Evolutionary conservation across 1,140 invertebrate genomes (phyloP), one percentile per base, ranked within the genome.

Genomic region (Drosophila takahashii): DNA sequence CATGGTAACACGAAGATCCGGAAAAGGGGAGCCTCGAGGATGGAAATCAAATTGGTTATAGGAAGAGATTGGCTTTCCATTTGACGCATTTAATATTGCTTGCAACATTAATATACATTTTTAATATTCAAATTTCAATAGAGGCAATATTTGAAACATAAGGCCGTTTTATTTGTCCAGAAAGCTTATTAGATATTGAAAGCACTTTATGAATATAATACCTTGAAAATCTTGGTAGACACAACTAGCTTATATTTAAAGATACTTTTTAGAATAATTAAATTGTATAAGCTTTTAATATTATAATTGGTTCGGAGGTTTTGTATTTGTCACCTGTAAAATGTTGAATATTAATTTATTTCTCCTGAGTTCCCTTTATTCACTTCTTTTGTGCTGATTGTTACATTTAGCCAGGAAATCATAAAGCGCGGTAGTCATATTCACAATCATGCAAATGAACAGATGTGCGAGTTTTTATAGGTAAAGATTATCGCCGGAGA

Each of bases 371-470:
- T 16, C 22, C 16, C 6, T 5, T 8, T 7, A 26, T 52, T 9
- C 13, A 27, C 1, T 47, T 27, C 16, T 50, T 50, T 60, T 32
- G 36, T 39, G 34, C 22, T 50, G 18, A 18, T 37, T 15, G 36
- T 16, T 26, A 5, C 7, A n/a, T 27, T 36, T 27, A 37, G 29
- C 41, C 18, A 2, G 2, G 50, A 69, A 26, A 39, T 37, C 50
- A 39, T 39, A 37, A 56, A 39, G 16, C 32, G 11, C 32, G 18
- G n/a, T 34, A 54, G 13, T 29, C 36, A 7, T 36, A 70, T 57
- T 36, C 18, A 39, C 67, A 70, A 27, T 37, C 32, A 70, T 45
- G 66, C 27, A 56, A 69, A 70, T 70, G 42, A 45, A 70, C 48
- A 15, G 36, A 27, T 22, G 42, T 22, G 36, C 10, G 36, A 13